Evolutionary conservation across 1,140 invertebrate species (phyloP), one percentile per base, ranked within the genome.

Genomic region (Galendromus occidentalis): DNA sequence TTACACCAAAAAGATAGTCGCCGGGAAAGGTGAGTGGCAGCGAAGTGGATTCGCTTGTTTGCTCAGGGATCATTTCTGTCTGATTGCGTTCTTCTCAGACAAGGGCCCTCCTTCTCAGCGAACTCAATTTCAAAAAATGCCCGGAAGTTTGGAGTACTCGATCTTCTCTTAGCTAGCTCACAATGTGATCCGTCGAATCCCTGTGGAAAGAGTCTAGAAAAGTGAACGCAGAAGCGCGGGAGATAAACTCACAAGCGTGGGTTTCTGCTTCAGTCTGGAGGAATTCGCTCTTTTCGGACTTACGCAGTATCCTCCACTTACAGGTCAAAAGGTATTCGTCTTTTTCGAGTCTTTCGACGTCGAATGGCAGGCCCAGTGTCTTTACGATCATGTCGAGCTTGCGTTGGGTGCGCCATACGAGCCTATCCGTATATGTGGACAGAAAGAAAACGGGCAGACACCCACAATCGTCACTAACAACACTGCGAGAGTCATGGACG

Each of bases 331-430:
- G 6, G 33, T 59, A 22, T 59, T 59, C 51, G 51, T 59, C n/a
- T 59, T 59, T 33, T 85, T 86, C 70, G 72, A 79, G 12, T 76
- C 78, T 42, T 75, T 88, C 7, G 84, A 86, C 69, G 70, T 87
- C 7, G 86, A 88, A 72, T 78, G 77, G 66, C 85, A 88, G 74
- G 75, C 80, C 22, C 80, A 86, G 66, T 88, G 85, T 71, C 77
- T 87, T 0, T 88, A 87, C 72, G 86, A 88, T 74, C 86, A 79
- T 73, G 75, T 87, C 25, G 79, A 82, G 71, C 69, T 79, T 20
- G 14, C 12, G 25, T 22, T 59, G 51, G 51, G 22, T 20, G 51
- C 25, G 12, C 25, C 14, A 1, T 7, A 7, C 18, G 25, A 25
- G 33, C 22, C 51, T 1, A 25, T 59, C 2, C 14, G 51, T 29